These are phyloP conservation scores for Mamestra configurata DNA, from an alignment of 1,140 invertebrate genomes.

Conservation along the genomic window DNA sequence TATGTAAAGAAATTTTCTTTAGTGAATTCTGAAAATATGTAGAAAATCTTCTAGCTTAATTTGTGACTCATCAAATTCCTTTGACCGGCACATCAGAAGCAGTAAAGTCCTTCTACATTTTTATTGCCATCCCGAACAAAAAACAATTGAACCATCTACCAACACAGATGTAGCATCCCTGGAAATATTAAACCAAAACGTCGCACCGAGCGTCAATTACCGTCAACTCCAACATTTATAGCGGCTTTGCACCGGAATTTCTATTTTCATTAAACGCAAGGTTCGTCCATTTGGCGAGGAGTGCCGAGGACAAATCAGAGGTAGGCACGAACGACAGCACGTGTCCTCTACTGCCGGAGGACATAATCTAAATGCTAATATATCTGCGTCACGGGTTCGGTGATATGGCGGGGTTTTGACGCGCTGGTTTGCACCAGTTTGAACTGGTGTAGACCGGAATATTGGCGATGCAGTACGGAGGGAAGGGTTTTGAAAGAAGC, in stretches of 20 bases:
- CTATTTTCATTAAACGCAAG: constrained; percentile 56
- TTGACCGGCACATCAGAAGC: not conserved
- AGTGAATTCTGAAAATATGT: constrained; percentile 36
- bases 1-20: constrained; percentile 41
- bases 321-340: constrained; percentile 51
- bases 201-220: constrained; percentile 8
- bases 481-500: not conserved
- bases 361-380: constrained; percentile 72
- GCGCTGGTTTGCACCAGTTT: constrained; percentile 6
- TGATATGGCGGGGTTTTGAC: constrained; percentile 30
- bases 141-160: not conserved
- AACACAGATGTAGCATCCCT: not conserved
- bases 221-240: constrained; percentile 18
- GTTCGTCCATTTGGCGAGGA: constrained; percentile 44
- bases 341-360: constrained; percentile 53
- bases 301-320: constrained; percentile 51
- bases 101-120: not conserved
- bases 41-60: constrained; percentile 7
- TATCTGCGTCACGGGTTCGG: constrained; percentile 59
- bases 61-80: not conserved
- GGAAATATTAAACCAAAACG: constrained; percentile 16
- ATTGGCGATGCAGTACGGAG: not conserved
- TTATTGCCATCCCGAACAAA: not conserved
- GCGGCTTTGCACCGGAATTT: constrained; percentile 31
- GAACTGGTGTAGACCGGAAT: not conserved